phyloP scores from a whole-genome alignment of 2,888 invertebrate genomes.

The Sclerodermus sp. region DNA sequence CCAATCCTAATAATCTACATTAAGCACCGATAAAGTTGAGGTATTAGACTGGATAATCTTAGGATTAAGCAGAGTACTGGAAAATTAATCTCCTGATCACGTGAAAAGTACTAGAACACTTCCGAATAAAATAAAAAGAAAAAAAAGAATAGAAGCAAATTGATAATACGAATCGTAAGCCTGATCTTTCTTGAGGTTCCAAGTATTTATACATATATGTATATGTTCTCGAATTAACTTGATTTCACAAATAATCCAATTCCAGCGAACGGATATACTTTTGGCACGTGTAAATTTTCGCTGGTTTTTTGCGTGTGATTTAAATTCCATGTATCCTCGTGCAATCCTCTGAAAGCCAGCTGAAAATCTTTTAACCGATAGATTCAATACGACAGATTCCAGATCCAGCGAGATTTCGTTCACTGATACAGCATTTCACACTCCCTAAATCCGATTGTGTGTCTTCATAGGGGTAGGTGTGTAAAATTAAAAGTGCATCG shows the following conservation, averaged over 20 bases:
- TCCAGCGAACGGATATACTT: too few relatives aligned
- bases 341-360: neutral
- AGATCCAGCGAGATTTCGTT: slow-evolving; percentile 35
- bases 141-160: too few relatives aligned
- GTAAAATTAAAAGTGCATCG: neutral
- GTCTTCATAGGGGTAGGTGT: slow-evolving; percentile 11
- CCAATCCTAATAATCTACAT: slow-evolving; percentile 13
- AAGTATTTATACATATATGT: too few relatives aligned
- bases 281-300: too few relatives aligned
- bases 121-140: too few relatives aligned
- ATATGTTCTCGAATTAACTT: too few relatives aligned
- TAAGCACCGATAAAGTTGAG: slow-evolving; percentile 21
- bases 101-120: slow-evolving; percentile 12
- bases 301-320: too few relatives aligned
- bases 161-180: too few relatives aligned
- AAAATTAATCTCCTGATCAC: slow-evolving; percentile 27
- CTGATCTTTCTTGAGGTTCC: too few relatives aligned
- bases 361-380: slow-evolving; percentile 19
- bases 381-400: slow-evolving; percentile 33
- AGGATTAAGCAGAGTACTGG: slow-evolving; percentile 26
- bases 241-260: too few relatives aligned
- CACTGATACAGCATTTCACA: slow-evolving; percentile 43
- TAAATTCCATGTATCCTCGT: too few relatives aligned
- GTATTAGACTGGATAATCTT: slow-evolving; percentile 36
- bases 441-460: slow-evolving; percentile 45